Percentiles rank a stretch among this genome's conserved stretches.
Conservation (phyloP, 2,888 invertebrate genomes). For the Chrysopilus asiliformis region DNA sequence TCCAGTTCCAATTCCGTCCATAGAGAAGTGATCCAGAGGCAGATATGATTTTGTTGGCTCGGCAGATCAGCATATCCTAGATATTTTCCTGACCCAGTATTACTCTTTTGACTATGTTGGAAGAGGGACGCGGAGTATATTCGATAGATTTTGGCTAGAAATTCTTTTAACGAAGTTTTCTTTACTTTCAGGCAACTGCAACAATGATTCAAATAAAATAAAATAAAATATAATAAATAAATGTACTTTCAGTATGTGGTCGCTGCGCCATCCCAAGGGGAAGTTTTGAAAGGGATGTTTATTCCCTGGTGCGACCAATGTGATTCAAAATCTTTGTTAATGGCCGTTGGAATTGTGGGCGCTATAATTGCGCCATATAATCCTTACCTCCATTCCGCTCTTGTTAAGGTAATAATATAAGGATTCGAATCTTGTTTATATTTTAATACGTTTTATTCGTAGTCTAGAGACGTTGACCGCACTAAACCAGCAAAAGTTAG, state of each 20-base stretch:
- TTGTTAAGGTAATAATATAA: constrained; percentile 65
- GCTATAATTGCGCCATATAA: constrained; percentile 89
- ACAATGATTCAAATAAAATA: too few species aligned
- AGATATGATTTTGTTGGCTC: too few species aligned
- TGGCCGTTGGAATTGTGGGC: constrained; percentile 71
- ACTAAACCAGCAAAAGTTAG: constrained; percentile 52
- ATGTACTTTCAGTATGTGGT: constrained; percentile 48
- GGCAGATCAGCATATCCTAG: too few species aligned
- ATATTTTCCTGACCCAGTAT: too few species aligned
- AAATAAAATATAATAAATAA: too few species aligned
- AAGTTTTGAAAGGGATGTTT: constrained; percentile 64
- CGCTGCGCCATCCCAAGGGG: constrained; percentile 53
- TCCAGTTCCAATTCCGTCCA: too few species aligned
- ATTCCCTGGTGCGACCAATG: constrained; percentile 66
- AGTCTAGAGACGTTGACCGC: constrained; percentile 69
- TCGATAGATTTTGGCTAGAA: too few species aligned
- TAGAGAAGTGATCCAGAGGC: too few species aligned
- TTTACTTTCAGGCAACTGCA: too few species aligned
- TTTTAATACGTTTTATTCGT: constrained; percentile 20
- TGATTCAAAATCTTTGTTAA: constrained; percentile 49
- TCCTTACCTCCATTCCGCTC: constrained; percentile 79
- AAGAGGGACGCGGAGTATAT: too few species aligned
- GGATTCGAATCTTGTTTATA: background rate
- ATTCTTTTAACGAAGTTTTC: too few species aligned
- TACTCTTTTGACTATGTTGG: too few species aligned